Base-by-base conservation (phyloP, 1,140 invertebrate species). In the Hormaphis cornu region DNA sequence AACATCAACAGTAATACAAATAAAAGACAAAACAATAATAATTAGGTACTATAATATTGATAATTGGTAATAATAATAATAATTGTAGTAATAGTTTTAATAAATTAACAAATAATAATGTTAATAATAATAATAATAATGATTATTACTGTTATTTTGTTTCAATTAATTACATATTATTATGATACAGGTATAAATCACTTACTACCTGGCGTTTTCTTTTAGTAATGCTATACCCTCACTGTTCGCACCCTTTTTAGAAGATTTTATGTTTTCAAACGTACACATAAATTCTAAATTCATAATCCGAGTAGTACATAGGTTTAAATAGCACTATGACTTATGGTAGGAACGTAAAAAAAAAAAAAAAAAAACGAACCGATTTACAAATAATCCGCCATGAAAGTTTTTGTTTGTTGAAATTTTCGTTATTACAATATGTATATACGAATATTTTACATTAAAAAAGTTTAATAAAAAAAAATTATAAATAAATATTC, bases 201-300 rank as follows among this genome's bases (percentile, higher is more conserved):
- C 26, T 33, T 66, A 46, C 18, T 66, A 66, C 61, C 61, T 33
- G 42, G 14, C 22, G 28, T 48, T 50, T 50, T 35, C 28, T 66
- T 66, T 30, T 50, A 30, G n/a, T 66, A 50, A 66, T 50, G 1
- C 26, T 35, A 33, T 66, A 66, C 61, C 61, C 61, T 66, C 44
- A 66, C 42, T 33, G 24, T 66, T 66, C 61, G 40, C 50, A 66
- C 61, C 61, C 61, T 66, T 66, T 33, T 33, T 44, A 42, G 33
- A 24, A 24, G 14, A 33, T 54, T 30, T 54, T 54, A 33, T 33
- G 46, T 48, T 35, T 46, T 48, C 16, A 12, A 30, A 35, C 12
- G 33, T 33, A 48, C 44, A 66, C 61, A 35, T 66, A 33, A 58
- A 66, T 46, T n/a, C 5, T 46, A n/a, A n/a, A 8, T 66, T 50